Evolutionary conservation across 2,888 invertebrate genomes (phyloP).

Genomic region (Pristionchus entomophagus): DNA sequence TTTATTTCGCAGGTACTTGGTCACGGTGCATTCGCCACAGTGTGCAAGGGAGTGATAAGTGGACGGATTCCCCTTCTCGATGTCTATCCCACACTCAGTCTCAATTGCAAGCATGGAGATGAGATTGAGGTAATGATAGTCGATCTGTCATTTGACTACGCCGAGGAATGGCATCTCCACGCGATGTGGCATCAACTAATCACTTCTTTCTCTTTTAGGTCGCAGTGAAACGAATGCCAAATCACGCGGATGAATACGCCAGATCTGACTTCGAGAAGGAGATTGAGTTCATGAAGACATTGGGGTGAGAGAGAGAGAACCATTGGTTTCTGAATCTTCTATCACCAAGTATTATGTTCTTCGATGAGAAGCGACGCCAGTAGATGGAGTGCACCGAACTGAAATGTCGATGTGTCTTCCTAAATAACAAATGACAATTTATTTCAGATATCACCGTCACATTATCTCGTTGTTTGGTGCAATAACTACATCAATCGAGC

Average conservation of each 20-base stretch:
- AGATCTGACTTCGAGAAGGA: conserved; percentile 67
- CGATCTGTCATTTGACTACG: neutral
- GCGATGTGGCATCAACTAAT: no score
- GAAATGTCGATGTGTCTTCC: no score
- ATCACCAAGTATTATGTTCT: no score
- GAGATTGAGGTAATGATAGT: neutral
- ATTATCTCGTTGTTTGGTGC: conserved; percentile 64
- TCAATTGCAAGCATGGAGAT: conserved; percentile 47
- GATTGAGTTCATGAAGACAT: conserved; percentile 69
- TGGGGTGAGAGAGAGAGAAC: conserved; percentile 53
- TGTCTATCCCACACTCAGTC: conserved; percentile 32
- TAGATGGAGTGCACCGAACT: no score
- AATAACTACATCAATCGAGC: conserved; percentile 60
- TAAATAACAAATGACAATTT: neutral
- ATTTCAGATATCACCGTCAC: conserved; percentile 53
- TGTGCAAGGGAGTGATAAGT: conserved; percentile 64
- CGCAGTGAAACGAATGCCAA: conserved; percentile 67
- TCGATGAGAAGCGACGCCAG: no score
- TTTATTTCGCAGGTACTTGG: conserved; percentile 59
- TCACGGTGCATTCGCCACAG: conserved; percentile 68
- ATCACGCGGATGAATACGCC: conserved; percentile 65
- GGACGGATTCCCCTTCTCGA: conserved; percentile 51
- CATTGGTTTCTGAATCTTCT: neutral
- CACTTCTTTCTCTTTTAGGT: conserved; percentile 49
- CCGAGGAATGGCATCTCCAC: no score